Base-by-base conservation (phyloP, 2,113 vertebrate genomes). In the Catharus minimus region DNA sequence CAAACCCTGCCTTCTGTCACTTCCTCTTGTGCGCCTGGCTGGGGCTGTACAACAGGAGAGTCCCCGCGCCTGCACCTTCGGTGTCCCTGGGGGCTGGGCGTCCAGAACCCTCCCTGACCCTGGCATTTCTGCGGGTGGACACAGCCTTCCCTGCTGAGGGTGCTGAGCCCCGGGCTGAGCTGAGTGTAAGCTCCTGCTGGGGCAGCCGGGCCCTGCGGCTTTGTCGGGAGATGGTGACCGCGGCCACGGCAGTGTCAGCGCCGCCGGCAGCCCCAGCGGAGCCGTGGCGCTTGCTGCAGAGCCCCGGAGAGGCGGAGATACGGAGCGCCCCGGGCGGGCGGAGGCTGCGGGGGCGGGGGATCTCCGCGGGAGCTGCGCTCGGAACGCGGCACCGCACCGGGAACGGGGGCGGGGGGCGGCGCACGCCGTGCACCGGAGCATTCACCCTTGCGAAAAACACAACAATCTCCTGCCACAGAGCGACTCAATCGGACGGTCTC, bases 171-270 rank as follows among this genome's bases (percentile, higher is more conserved):
- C 9, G 8, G 38, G 24, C 6, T 21, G 33, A 43, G 50, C 76
- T 15, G 38, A 7, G 8, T 4, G 17, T 10, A 0, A 10, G 4
- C 8, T 5, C 8, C 8, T 1, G 2, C 44, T 0, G 2, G 27
- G 17, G 23, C 28, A 19, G 28, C 33, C 3, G 11, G 4, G 33
- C 23, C 23, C 4, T 2, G 78, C 9, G 6, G 11, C 28, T 8
- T 5, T 15, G 28, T 12, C 16, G 18, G n/a, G 33, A 17, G 13
- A 10, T 2, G 67, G 62, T 8, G 10, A 4, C 33, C 1, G 56
- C 1, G 4, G 72, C 4, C 49, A 19, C 1, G 50, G 82, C 15
- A 24, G 10, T 2, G 30, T 11, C 60, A 17, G 3, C 2, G 11
- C 49, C 9, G 18, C 24, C 47, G 39, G 38, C 24, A 43, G 26